phyloP scores from a whole-genome alignment of 2,797 vertebrate genomes.

The Falco biarmicus region DNA sequence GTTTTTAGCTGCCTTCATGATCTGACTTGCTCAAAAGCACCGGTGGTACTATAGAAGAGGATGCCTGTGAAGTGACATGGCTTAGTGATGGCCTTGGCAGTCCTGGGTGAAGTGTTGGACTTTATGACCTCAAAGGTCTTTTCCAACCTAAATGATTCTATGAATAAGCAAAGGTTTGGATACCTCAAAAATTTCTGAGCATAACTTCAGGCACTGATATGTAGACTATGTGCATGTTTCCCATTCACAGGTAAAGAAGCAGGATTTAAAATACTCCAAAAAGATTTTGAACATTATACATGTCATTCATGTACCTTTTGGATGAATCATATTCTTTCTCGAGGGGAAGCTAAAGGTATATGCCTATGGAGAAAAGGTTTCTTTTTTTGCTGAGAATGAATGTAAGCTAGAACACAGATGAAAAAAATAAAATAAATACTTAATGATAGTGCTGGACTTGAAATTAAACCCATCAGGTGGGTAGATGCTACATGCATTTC shows the following conservation, averaged over 20 bases:
- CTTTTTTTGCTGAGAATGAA: neutral
- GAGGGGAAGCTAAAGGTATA: neutral
- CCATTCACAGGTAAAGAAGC: neutral
- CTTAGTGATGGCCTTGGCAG: no score
- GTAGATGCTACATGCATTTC: neutral
- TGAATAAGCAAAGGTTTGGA: neutral
- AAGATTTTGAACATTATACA: neutral
- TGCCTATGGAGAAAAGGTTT: neutral
- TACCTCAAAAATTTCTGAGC: neutral
- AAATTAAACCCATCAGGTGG: constrained; percentile 31
- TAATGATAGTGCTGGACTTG: neutral
- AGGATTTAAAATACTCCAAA: neutral
- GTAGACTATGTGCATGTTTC: neutral
- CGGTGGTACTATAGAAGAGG: neutral
- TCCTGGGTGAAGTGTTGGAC: no score
- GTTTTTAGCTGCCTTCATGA: neutral
- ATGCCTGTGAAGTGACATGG: neutral
- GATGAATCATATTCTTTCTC: neutral
- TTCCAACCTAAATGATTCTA: no score
- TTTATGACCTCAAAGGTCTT: no score
- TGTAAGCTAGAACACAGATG: neutral
- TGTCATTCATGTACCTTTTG: neutral
- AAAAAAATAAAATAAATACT: neutral
- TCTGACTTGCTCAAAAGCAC: neutral
- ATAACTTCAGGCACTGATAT: neutral